Conservation (phyloP, 2,888 invertebrate genomes). For the Hydriomena furcata region DNA sequence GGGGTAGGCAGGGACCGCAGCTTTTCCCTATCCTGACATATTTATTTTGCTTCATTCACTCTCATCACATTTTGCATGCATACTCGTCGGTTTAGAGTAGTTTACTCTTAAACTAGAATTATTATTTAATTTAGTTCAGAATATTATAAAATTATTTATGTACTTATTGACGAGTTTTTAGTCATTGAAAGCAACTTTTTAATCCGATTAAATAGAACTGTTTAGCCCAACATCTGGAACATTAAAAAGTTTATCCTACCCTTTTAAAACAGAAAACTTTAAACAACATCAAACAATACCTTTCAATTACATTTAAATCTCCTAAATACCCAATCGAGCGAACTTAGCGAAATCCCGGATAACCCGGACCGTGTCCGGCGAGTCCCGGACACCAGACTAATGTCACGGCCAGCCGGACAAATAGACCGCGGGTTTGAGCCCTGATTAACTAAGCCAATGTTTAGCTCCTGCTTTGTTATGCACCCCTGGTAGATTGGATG, state of each 20-base stretch:
- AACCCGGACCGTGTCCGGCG: constrained; percentile 43
- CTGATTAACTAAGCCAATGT: constrained; percentile 73
- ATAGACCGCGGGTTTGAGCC: constrained; percentile 68
- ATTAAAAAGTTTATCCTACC: constrained; percentile 31
- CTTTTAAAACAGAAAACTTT: constrained; percentile 33
- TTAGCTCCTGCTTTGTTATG: constrained; percentile 69
- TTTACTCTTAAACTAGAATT: too few species aligned
- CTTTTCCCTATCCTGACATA: too few species aligned
- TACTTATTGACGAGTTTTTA: neutral
- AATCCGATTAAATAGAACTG: constrained; percentile 12
- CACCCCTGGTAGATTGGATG: constrained; percentile 61
- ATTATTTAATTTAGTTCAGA: too few species aligned
- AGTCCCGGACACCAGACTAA: constrained; percentile 68
- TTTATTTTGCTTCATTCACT: too few species aligned
- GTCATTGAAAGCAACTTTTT: neutral
- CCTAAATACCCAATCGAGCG: constrained; percentile 39
- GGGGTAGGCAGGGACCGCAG: too few species aligned
- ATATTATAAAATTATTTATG: too few species aligned
- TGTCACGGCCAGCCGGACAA: constrained; percentile 72
- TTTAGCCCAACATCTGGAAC: constrained; percentile 12
- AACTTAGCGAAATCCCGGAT: constrained; percentile 39
- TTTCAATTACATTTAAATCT: constrained; percentile 40
- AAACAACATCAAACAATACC: constrained; percentile 37
- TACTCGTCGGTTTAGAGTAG: too few species aligned
- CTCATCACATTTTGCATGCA: too few species aligned